Base-by-base conservation (phyloP, 1,140 invertebrate genomes). In the Atopsyche davidsoni region DNA sequence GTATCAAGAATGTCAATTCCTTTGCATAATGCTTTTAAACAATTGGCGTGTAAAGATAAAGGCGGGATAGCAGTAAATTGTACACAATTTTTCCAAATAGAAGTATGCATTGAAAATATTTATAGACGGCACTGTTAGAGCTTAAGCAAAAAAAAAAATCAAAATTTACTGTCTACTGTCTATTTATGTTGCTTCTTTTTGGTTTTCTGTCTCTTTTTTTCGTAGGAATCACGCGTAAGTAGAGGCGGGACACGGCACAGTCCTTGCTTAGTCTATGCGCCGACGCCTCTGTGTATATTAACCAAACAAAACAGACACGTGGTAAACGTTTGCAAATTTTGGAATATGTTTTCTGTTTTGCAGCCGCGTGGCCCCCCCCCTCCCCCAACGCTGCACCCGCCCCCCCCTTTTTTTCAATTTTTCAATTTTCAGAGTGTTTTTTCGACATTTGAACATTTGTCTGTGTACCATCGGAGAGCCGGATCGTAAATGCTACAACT, bases 201-300 rank as follows among this genome's bases (percentile, higher is more conserved):
- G 48, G 51, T 54, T 67, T 56, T 69, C 62, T 70, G 65, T 70
- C 62, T 57, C 50, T 59, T 64, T 61, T 71, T 74, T 72, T 61
- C 69, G 68, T 74, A 74, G 72, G 72, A 74, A 72, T 67, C 72
- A 74, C 70, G 72, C 72, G 72, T 74, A 68, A 72, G 72, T 74
- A 74, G 55, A 57, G 46, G 55, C 38, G 50, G 13, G 51, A 53
- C 51, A 25, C 54, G 45, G 48, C 53, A 41, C 38, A 28, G 24
- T 7, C 21, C 46, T 16, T 32, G 31, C 41, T 56, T 56, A 56
- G 53, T 51, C 52, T 46, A 49, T 49, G 53, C 45, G n/a, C 54
- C 49, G 54, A 57, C 39, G 44, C 46, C 31, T 51, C 53, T 50
- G 34, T 45, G 43, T 36, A 51, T 47, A 44, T 47, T 55, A 55